Percentiles rank a stretch among this genome's conserved stretches.
Conservation (phyloP, 1,140 invertebrate genomes). For the Monochamus saltuarius region DNA sequence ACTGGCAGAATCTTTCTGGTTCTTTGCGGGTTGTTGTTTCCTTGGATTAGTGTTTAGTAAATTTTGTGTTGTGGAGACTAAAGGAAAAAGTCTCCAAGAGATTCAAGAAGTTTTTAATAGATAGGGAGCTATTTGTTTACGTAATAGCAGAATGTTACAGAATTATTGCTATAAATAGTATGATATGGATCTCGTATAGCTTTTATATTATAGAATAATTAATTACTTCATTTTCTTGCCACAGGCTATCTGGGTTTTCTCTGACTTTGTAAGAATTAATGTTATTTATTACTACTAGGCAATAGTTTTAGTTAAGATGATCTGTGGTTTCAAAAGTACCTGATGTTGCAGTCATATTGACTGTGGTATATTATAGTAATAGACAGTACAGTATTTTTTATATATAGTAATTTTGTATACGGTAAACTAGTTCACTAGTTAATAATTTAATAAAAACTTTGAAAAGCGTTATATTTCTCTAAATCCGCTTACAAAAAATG, state of each 20-base stretch:
- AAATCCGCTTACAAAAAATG: too few relatives aligned
- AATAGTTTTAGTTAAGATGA: too few relatives aligned
- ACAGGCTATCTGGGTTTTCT: not conserved
- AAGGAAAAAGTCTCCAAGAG: conserved; percentile 36
- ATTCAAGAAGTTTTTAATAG: conserved; percentile 21
- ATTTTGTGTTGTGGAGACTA: conserved; percentile 52
- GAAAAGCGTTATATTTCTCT: too few relatives aligned
- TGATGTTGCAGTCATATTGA: too few relatives aligned
- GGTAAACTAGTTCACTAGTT: too few relatives aligned
- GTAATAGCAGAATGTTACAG: not conserved
- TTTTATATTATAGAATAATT: not conserved
- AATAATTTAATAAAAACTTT: too few relatives aligned
- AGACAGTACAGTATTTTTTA: too few relatives aligned
- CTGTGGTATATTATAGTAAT: too few relatives aligned
- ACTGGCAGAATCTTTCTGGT: conserved; percentile 71
- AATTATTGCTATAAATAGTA: not conserved
- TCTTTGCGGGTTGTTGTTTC: conserved; percentile 71
- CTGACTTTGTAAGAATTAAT: too few relatives aligned
- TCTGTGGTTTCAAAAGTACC: too few relatives aligned
- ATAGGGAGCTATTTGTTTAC: not conserved
- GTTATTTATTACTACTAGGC: too few relatives aligned
- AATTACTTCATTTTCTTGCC: not conserved
- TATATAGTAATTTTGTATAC: too few relatives aligned
- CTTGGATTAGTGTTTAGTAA: conserved; percentile 55
- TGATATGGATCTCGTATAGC: not conserved